Evolutionary conservation across 92 coral and sea anemone species (phyloP).

Genomic region (Zoanthus sociatus): DNA sequence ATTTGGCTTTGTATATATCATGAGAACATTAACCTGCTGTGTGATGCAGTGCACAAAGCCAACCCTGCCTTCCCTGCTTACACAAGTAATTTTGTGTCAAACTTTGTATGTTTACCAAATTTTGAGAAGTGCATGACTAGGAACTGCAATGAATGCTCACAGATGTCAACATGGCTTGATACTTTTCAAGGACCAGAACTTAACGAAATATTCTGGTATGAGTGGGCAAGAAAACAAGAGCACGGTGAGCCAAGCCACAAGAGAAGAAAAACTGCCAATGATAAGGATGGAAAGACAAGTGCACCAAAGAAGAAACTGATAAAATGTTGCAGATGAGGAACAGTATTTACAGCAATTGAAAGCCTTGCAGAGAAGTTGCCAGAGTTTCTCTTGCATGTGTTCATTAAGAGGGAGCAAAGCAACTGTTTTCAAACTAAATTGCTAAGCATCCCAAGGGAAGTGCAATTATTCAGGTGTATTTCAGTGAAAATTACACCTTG

Average conservation of each 20-base stretch:
- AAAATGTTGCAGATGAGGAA: conserved; percentile 55
- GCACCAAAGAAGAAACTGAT: conserved; percentile 57
- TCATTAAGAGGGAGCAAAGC: conserved; percentile 62
- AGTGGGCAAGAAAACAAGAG: conserved; percentile 47
- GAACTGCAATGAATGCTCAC: conserved; percentile 38
- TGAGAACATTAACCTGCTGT: conserved; percentile 51
- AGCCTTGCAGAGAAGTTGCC: conserved; percentile 60
- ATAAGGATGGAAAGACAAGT: conserved; percentile 35
- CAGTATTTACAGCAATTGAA: conserved; percentile 48
- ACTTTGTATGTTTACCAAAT: conserved; percentile 51
- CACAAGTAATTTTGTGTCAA: conserved; percentile 52
- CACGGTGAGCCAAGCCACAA: conserved; percentile 56
- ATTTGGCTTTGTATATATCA: conserved; percentile 27
- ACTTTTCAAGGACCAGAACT: conserved; percentile 58
- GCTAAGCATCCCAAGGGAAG: conserved; percentile 53
- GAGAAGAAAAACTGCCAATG: conserved; percentile 34
- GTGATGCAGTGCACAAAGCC: conserved; percentile 56
- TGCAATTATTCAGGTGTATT: conserved; percentile 62
- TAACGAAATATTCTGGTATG: conserved; percentile 39
- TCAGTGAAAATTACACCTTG: conserved; percentile 57
- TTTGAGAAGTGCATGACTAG: conserved; percentile 47
- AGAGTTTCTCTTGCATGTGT: conserved; percentile 58
- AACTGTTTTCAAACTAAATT: conserved; percentile 57
- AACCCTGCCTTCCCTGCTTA: conserved; percentile 57
- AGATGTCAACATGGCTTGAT: conserved; percentile 47